Conservation (phyloP, 2,797 vertebrate genomes). For the Perodicticus potto region DNA sequence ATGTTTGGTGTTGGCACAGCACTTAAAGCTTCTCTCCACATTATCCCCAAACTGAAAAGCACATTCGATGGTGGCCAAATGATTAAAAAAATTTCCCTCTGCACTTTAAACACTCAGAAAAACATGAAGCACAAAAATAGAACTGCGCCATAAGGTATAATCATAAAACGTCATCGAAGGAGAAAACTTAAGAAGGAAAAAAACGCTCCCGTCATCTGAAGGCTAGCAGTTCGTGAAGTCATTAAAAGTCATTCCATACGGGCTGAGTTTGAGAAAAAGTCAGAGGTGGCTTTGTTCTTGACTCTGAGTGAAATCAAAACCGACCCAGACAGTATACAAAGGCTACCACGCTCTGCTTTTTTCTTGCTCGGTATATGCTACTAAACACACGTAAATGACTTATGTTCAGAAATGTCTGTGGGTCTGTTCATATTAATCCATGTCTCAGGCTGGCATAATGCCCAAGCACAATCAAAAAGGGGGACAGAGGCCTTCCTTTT, state of each 20-base stretch:
- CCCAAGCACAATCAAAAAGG: constrained; percentile 75
- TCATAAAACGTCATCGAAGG: constrained; percentile 81
- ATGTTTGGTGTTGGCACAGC: constrained; percentile 85
- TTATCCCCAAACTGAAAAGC: constrained; percentile 84
- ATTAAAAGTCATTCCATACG: constrained; percentile 80
- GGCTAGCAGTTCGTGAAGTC: constrained; percentile 83
- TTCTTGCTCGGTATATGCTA: constrained; percentile 32
- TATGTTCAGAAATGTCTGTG: constrained; percentile 38
- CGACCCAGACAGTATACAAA: constrained; percentile 73
- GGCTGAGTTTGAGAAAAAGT: constrained; percentile 81
- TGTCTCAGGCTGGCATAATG: constrained; percentile 75
- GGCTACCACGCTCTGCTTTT: constrained; percentile 61
- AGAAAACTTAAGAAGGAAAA: constrained; percentile 73
- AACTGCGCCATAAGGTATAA: constrained; percentile 80
- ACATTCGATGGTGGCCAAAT: constrained; percentile 84
- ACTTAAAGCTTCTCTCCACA: constrained; percentile 77
- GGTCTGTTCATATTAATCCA: constrained; percentile 76
- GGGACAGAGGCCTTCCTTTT: constrained; percentile 77
- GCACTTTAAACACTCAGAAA: constrained; percentile 77
- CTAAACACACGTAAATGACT: constrained; percentile 79
- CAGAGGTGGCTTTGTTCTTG: constrained; percentile 83
- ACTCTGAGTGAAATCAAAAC: constrained; percentile 83
- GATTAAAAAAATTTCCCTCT: constrained; percentile 81
- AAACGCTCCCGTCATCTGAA: constrained; percentile 75
- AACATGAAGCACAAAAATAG: constrained; percentile 83